Base-by-base conservation (phyloP, 2,888 invertebrate species). In the Dynastes tityus region DNA sequence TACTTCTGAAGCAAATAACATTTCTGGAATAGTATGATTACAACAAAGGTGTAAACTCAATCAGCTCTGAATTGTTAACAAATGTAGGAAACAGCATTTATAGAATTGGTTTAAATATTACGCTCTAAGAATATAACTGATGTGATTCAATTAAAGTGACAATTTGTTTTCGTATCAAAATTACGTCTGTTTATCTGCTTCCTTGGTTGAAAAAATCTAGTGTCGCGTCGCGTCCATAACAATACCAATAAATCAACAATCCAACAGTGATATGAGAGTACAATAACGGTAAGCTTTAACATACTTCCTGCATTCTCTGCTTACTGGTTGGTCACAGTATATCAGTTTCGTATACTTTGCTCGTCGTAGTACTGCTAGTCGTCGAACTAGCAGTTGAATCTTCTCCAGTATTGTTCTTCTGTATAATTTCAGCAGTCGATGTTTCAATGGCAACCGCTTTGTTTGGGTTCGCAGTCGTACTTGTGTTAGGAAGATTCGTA, bases 331-430 rank as follows among this genome's bases (percentile, higher is more conserved):
- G 93, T 95, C 95, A 97, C 92, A 97, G 95, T 90, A 97, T 97
- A 89, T 97, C 97, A 83, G 97, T 97, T 91, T 97, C 97, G 89
- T 97, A 97, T 84, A 96, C 94, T 90, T 96, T 95, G 87, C 92
- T 95, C 71, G 93, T 94, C 82, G 87, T 80, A 81, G 84, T 84
- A 78, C 80, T 83, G 75, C 81, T 83, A 65, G 81, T 79, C 63
- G 81, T 82, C 49, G 83, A 79, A 80, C 81, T 82, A 53, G 82
- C 78, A 73, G 81, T 81, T 13, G 82, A 77, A 45, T 83, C 82
- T 74, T 83, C 82, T 53, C 80, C 82, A 71, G 80, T 64, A 68
- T 76, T 79, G 78, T 80, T 76, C 90, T 74, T 74, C 40, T 88
- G 87, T 58, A 81, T 80, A 76, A 81, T 78, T 76, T 80, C 84